Base-by-base conservation (phyloP, 2,113 vertebrate species). In the Phaethon lepturus region DNA sequence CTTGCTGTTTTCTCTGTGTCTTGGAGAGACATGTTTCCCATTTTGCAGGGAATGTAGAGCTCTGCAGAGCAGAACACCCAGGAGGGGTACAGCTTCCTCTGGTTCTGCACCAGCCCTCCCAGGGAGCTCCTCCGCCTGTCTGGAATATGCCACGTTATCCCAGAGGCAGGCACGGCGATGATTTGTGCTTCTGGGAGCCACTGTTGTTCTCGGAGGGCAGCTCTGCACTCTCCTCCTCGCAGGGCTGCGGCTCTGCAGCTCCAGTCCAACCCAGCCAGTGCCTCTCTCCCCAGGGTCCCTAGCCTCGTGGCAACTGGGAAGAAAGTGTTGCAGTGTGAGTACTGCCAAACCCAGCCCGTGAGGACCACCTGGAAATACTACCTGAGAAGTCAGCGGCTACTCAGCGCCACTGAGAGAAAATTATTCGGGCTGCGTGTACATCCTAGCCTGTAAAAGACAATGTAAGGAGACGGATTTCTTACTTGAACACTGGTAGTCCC, bases 51-150 rank as follows among this genome's bases (percentile, higher is more conserved):
- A 73, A 40, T 11, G 90, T 2, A 17, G 92, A 90, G 96, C 85
- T 90, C 93, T 71, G 85, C 67, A 3, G 94, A 93, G 81, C 95
- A 16, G 69, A 94, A 45, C 82, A 62, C 94, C 47, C 68, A 42
- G 92, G 90, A 86, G 93, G 76, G 76, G 17, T 91, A 87, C 89
- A 90, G 95, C 93, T 49, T 82, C 78, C 63, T 64, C 67, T 75
- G 62, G 3, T 73, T 25, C 90, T 73, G 91, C 94, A 94, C 19
- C 82, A 96, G 92, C 88, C 86, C 93, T 92, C 88, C 67, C 92
- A 80, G 88, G 72, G 59, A 86, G 88, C 88, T 86, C 68, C 86
- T 50, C 85, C 6, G 45, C 87, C 67, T 63, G 50, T 10, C 85
- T 72, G 87, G 73, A 94, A 35, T 8, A 64, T 9, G 84, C 50